Evolutionary conservation across 2,888 invertebrate species (phyloP).

Genomic region (Masnerella sp.): DNA sequence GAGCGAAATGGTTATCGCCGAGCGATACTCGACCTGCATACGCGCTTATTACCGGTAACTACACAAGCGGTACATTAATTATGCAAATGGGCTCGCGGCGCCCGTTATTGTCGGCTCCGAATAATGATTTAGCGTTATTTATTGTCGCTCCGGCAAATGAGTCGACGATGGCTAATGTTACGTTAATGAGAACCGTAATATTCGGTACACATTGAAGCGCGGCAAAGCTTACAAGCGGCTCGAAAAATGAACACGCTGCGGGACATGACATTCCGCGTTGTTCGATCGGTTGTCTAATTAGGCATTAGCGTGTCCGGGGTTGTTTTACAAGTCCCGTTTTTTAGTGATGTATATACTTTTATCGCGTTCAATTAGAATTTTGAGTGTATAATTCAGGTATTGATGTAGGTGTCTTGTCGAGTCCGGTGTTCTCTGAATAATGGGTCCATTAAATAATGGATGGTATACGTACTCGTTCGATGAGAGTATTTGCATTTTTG

Average conservation of each 20-base stretch:
- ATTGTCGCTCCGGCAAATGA: constrained; percentile 36
- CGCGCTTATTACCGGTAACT: constrained; percentile 36
- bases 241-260: constrained; percentile 32
- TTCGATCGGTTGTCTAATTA: constrained; percentile 48
- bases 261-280: constrained; percentile 41
- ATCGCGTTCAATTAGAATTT: constrained; percentile 27
- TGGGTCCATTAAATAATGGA: background rate
- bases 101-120: constrained; percentile 35
- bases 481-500: too few species aligned
- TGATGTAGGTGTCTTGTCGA: constrained; percentile 18
- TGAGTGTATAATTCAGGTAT: constrained; percentile 16
- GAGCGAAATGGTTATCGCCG: constrained; percentile 62
- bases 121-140: constrained; percentile 47
- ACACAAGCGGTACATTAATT: constrained; percentile 43
- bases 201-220: constrained; percentile 40
- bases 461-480: too few species aligned
- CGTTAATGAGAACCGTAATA: constrained; percentile 37
- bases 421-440: constrained; percentile 4
- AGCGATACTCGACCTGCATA: constrained; percentile 56
- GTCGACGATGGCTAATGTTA: constrained; percentile 18
- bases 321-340: constrained; percentile 37
- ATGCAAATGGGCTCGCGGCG: constrained; percentile 40
- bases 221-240: background rate
- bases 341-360: constrained; percentile 38
- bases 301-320: constrained; percentile 37